phyloP scores from a whole-genome alignment of 2,888 invertebrate genomes.

The Steinernema carpocapsae region DNA sequence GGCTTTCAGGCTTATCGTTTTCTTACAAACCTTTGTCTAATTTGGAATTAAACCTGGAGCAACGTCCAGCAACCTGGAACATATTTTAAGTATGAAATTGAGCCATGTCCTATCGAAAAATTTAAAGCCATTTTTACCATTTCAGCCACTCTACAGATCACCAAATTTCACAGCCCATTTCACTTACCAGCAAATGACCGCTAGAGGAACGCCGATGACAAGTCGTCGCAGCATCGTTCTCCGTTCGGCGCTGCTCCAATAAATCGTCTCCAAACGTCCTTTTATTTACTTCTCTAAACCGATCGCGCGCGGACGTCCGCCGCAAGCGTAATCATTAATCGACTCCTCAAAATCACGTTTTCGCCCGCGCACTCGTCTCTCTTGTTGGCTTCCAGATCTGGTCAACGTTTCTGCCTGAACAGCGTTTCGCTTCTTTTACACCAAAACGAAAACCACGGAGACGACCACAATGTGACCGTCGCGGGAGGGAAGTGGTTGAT shows the following conservation, averaged over 20 bases:
- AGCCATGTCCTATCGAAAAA: too few relatives aligned
- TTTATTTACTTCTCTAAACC: constrained; percentile 28
- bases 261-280: not conserved
- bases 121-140: too few relatives aligned
- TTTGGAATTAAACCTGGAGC: too few relatives aligned
- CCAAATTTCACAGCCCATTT: too few relatives aligned
- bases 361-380: constrained; percentile 10
- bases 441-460: too few relatives aligned
- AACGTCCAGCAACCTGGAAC: too few relatives aligned
- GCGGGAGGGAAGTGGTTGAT: too few relatives aligned
- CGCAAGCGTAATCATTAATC: constrained; percentile 3
- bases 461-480: too few relatives aligned
- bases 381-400: constrained; percentile 7
- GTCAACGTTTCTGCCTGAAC: not conserved
- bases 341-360: constrained; percentile 14
- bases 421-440: constrained; percentile 1
- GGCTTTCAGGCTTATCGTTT: too few relatives aligned
- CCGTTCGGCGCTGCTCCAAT: constrained; percentile 8
- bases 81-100: too few relatives aligned
- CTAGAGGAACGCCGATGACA: constrained; percentile 25
- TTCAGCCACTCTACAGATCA: too few relatives aligned
- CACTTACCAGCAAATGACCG: constrained; percentile 27
- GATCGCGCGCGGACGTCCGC: constrained; percentile 1
- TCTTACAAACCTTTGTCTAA: too few relatives aligned
- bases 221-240: constrained; percentile 16